A percentile compares a stretch with the other conserved stretches of the same genome.
Evolutionary conservation across 2,888 invertebrate genomes (phyloP).

Genomic region (Acrocyrtus sp.): DNA sequence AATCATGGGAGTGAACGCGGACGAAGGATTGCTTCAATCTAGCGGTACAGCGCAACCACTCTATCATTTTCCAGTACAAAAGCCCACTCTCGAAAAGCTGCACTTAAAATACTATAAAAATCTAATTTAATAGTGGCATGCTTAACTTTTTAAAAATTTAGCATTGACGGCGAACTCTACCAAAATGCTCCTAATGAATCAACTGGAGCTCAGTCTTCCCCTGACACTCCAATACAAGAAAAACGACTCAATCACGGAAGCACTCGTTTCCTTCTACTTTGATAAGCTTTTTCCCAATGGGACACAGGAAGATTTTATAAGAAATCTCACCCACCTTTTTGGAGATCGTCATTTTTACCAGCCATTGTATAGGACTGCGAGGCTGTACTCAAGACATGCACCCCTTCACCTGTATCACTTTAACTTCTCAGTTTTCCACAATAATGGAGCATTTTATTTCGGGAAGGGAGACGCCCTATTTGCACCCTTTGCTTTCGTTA

Average conservation of each 20-base stretch:
- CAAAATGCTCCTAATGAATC: conserved; percentile 23
- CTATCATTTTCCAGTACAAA: too few species aligned
- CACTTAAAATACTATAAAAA: too few species aligned
- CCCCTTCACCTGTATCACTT: conserved; percentile 51
- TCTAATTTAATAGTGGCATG: too few species aligned
- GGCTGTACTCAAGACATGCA: conserved; percentile 48
- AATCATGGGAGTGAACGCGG: conserved; percentile 54
- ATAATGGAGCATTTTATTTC: conserved; percentile 36
- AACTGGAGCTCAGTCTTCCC: conserved; percentile 31
- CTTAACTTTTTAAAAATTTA: too few species aligned
- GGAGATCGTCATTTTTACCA: conserved; percentile 50
- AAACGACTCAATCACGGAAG: conserved; percentile 28
- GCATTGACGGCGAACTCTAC: conserved; percentile 27
- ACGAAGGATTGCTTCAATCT: conserved; percentile 50
- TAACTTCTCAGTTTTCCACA: conserved; percentile 28
- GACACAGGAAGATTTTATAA: conserved; percentile 20
- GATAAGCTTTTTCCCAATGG: conserved; percentile 18
- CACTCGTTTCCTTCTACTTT: conserved; percentile 52
- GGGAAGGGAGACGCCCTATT: conserved; percentile 11
- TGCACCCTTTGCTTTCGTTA: conserved; percentile 20
- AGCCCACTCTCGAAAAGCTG: too few species aligned
- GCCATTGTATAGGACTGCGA: conserved; percentile 25
- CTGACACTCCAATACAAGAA: conserved; percentile 25
- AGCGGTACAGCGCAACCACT: too few species aligned
- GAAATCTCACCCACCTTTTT: conserved; percentile 36